These are phyloP conservation scores for Blastobasis adustella DNA, from an alignment of 2,888 invertebrate species.

Conservation along the genomic window DNA sequence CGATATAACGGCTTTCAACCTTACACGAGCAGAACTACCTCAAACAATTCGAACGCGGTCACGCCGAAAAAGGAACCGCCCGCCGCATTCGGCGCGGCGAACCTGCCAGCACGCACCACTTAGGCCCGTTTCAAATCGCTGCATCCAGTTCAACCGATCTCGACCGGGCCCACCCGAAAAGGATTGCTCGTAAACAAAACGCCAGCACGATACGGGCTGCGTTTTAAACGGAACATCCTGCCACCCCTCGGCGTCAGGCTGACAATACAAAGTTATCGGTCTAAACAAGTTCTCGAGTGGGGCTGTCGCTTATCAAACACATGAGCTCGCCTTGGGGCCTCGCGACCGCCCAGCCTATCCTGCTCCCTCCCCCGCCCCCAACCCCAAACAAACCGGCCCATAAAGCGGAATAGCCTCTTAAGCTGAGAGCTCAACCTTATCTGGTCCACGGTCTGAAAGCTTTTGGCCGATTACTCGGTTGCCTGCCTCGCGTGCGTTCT, in stretches of 20 bases:
- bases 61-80: too few species aligned
- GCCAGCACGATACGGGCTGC: background rate
- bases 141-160: too few species aligned
- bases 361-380: constrained; percentile 42
- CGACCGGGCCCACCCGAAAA: too few species aligned
- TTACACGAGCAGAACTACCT: too few species aligned
- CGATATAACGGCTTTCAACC: too few species aligned
- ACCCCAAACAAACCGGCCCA: constrained; percentile 47
- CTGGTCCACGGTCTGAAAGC: constrained; percentile 54
- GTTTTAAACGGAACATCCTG: constrained; percentile 28
- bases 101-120: too few species aligned
- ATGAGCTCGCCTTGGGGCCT: constrained; percentile 64
- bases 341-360: constrained; percentile 55
- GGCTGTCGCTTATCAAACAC: constrained; percentile 68
- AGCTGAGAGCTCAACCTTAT: constrained; percentile 41
- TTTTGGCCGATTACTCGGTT: constrained; percentile 68
- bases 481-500: constrained; percentile 70
- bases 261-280: constrained; percentile 64
- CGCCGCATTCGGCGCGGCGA: too few species aligned
- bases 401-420: constrained; percentile 54
- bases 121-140: too few species aligned
- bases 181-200: too few species aligned
- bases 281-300: constrained; percentile 69
- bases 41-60: too few species aligned
- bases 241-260: constrained; percentile 38